A percentile compares a stretch with the other conserved stretches of the same genome.
Evolutionary conservation across 2,797 vertebrate species (phyloP).

Genomic region (Heteromormyrus szaboi): DNA sequence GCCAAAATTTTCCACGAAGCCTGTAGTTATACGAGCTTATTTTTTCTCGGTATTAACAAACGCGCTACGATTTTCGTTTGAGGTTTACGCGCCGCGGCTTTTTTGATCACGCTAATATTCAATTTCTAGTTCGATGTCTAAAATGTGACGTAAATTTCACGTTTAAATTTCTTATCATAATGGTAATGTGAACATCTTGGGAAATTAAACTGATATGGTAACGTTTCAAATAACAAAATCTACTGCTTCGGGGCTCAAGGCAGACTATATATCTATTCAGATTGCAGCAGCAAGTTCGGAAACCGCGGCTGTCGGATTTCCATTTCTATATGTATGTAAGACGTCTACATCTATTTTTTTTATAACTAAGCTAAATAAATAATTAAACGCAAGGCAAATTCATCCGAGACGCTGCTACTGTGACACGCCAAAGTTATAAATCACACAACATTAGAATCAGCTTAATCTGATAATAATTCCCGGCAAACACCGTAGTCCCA

Average conservation of each 20-base stretch:
- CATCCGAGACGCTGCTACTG: background rate
- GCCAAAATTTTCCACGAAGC: background rate
- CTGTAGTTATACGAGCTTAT: background rate
- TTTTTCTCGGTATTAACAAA: background rate
- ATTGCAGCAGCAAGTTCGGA: background rate
- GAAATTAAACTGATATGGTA: background rate
- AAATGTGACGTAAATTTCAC: background rate
- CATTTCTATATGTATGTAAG: background rate
- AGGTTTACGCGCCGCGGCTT: background rate
- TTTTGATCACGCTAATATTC: background rate
- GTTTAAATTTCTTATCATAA: background rate
- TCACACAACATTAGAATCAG: background rate
- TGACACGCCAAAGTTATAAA: constrained; percentile 1
- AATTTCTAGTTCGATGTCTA: background rate
- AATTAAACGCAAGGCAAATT: background rate
- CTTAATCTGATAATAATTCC: background rate
- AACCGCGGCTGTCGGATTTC: background rate
- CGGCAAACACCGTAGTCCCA: background rate
- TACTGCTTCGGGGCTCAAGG: background rate
- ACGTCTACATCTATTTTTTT: background rate
- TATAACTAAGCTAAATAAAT: background rate
- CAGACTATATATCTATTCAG: background rate
- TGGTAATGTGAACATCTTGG: background rate
- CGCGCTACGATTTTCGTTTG: background rate
- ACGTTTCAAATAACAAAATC: background rate